Base-by-base conservation (phyloP, 2,888 invertebrate genomes). In the Brachynemurus nebulosus region DNA sequence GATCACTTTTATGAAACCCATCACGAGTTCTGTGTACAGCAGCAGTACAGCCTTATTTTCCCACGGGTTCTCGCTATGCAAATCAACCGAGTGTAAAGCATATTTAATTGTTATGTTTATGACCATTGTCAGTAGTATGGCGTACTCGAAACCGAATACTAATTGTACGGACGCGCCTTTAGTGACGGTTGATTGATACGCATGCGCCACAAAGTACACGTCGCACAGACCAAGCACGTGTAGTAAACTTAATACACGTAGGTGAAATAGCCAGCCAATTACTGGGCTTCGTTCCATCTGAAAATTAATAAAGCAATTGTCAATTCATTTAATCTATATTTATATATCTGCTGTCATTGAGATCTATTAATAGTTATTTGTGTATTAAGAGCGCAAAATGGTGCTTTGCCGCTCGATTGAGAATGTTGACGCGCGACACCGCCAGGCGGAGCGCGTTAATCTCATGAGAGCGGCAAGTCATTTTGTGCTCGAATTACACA, bases 101-200 rank as follows among this genome's bases (percentile, higher is more conserved):
- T 93, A 92, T 61, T 99, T 98, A 51, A 96, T 86, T 40, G 84
- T 74, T 47, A 93, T 92, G 66, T 95, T 96, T 44, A 86, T 70
- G 23, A 93, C 86, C 61, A 92, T 86, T 4, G 95, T 95, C 45
- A 96, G 70, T 41, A 99, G 70, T 60, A 98, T 92, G 49, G 96
- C 96, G 68, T 98, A 99, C 70, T 98, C 97, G 69, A 98, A 98
- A 42, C 98, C 98, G 71, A 98, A 98, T 5, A 98, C 97, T 48
- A 99, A 71, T 66, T 99, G 98, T 1, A 96, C 96, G 0, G 93
- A 92, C 5, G 97, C 92, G 34, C 98, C 98, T 61, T 90, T 90
- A 1, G 81, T 73, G 20, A 93, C 69, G 3, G 96, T 96, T 47
- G 89, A 88, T 59, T 86, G 82, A 63, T 95, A 98, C 2, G 92